A percentile compares a stretch with the other conserved stretches of the same genome.
Evolutionary conservation across 2,888 invertebrate genomes (phyloP).

Genomic region (Cryptus armator): DNA sequence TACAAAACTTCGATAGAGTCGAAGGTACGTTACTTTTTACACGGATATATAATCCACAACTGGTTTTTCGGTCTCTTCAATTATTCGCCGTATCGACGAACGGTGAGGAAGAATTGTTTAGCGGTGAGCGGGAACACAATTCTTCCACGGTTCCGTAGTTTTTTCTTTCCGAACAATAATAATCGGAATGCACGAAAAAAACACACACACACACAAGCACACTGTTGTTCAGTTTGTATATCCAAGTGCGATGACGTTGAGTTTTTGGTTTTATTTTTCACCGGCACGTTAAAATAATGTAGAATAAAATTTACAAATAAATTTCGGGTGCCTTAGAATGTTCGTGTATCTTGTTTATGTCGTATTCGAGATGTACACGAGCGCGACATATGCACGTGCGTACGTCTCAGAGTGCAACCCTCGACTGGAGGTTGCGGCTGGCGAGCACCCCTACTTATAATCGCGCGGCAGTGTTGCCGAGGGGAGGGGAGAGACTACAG

Average conservation of each 20-base stretch:
- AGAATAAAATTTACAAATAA: neutral
- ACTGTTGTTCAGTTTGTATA: constrained; percentile 22
- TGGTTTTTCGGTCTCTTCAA: neutral
- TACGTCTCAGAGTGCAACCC: constrained; percentile 80
- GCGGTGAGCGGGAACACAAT: constrained; percentile 45
- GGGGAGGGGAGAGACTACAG: constrained; percentile 27
- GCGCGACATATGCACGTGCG: constrained; percentile 55
- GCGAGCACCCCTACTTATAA: constrained; percentile 85
- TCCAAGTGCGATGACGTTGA: constrained; percentile 33
- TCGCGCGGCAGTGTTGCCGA: constrained; percentile 73
- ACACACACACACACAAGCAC: constrained; percentile 3
- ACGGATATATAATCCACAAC: constrained; percentile 24
- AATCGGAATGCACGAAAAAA: neutral
- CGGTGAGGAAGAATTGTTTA: constrained; percentile 72
- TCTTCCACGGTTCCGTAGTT: neutral
- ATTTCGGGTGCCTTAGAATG: constrained; percentile 8
- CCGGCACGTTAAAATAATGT: constrained; percentile 27
- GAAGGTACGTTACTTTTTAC: neutral
- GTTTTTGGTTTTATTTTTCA: neutral
- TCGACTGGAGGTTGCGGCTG: constrained; percentile 83
- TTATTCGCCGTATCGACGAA: constrained; percentile 73
- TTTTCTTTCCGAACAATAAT: neutral
- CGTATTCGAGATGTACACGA: constrained; percentile 28
- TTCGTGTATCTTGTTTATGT: constrained; percentile 7
- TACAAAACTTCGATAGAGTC: constrained; percentile 33